Conservation (phyloP, 2,888 invertebrate genomes). For the Agrochola lychnidis region DNA sequence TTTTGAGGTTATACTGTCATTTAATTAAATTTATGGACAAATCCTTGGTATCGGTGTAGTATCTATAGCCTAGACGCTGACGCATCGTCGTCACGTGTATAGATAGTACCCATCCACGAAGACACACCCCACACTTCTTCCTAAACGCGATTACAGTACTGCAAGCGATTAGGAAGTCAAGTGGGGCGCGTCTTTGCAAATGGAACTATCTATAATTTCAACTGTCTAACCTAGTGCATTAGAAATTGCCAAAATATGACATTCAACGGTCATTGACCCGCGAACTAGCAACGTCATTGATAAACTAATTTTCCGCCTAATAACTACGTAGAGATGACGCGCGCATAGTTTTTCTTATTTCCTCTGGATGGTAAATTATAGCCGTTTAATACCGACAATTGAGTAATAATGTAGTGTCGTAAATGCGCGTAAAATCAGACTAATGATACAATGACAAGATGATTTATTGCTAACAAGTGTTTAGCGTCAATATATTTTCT, state of each 20-base stretch:
- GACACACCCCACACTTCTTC: too few species aligned
- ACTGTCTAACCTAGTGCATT: conserved; percentile 30
- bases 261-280: conserved; percentile 44
- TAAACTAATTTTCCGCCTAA: conserved; percentile 24
- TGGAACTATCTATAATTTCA: not conserved
- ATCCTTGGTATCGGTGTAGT: not conserved
- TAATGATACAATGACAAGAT: conserved; percentile 43
- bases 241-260: conserved; percentile 21
- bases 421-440: conserved; percentile 53
- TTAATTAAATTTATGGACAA: not conserved
- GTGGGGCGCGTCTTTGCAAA: too few species aligned
- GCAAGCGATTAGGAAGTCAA: too few species aligned
- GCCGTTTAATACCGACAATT: conserved; percentile 63
- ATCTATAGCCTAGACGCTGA: conserved; percentile 11
- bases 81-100: conserved; percentile 13
- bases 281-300: conserved; percentile 38
- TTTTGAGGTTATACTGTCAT: conserved; percentile 47
- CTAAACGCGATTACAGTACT: too few species aligned
- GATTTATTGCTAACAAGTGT: conserved; percentile 59
- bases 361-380: conserved; percentile 44
- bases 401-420: conserved; percentile 51
- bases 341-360: conserved; percentile 43
- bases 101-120: too few species aligned
- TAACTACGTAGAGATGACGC: conserved; percentile 35
- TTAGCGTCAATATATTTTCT: conserved; percentile 33